Conservation (phyloP, 1,140 invertebrate species). For the Tetramorium parvispinum region DNA sequence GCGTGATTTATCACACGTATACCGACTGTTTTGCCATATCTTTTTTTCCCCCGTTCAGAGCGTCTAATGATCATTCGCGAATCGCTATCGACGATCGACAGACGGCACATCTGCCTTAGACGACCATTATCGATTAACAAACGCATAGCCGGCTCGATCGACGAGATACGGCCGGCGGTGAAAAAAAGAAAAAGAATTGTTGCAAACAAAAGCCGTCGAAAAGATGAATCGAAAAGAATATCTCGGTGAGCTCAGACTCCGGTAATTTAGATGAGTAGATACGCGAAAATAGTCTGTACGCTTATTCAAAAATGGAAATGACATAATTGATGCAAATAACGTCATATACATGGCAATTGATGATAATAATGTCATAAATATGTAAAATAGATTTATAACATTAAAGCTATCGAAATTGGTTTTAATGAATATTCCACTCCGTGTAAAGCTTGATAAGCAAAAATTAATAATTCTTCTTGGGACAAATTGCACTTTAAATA, state of each 20-base stretch:
- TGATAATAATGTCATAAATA: too few relatives aligned
- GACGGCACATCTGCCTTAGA: conserved; percentile 44
- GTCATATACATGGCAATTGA: too few relatives aligned
- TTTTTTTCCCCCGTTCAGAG: conserved; percentile 20
- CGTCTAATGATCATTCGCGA: conserved; percentile 71
- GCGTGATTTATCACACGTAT: conserved; percentile 72
- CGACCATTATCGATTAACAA: conserved; percentile 32
- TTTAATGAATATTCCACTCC: too few relatives aligned
- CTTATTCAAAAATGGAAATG: background rate
- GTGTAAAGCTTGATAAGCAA: background rate
- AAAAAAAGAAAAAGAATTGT: conserved; percentile 10
- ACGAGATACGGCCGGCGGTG: background rate
- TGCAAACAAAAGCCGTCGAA: background rate
- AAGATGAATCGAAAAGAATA: too few relatives aligned
- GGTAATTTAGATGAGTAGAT: background rate
- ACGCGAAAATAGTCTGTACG: background rate
- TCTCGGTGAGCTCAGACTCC: background rate
- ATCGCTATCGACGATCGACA: conserved; percentile 69
- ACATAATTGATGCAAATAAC: background rate
- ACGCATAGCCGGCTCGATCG: background rate
- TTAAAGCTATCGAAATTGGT: too few relatives aligned
- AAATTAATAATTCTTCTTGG: background rate
- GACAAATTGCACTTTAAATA: background rate
- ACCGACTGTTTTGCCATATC: conserved; percentile 48
- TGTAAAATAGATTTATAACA: too few relatives aligned